Conservation (phyloP, 2,797 vertebrate species). For the Phataginus tetradactyla region DNA sequence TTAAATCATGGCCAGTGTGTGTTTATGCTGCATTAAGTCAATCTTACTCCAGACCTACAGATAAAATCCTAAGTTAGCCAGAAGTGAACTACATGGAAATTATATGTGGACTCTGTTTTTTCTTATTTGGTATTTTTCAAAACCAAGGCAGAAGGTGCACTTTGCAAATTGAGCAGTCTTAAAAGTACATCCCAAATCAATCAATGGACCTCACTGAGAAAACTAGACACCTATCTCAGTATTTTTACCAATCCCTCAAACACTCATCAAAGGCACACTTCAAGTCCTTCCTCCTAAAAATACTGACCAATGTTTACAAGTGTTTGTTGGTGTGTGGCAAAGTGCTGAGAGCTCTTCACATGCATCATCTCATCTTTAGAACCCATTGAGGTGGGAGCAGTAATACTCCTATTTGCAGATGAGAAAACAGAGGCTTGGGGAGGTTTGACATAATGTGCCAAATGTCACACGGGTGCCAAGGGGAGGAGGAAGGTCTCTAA, state of each 20-base stretch:
- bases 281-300: background rate
- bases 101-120: background rate
- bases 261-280: background rate
- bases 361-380: background rate
- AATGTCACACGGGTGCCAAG: background rate
- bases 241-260: constrained; percentile 39
- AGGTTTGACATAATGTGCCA: background rate
- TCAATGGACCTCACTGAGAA: background rate
- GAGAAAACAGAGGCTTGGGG: background rate
- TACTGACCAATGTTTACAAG: background rate
- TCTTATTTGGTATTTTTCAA: constrained; percentile 52
- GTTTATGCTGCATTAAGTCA: background rate
- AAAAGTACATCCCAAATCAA: background rate
- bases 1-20: background rate
- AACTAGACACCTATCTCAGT: background rate
- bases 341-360: constrained; percentile 2
- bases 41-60: constrained; percentile 15
- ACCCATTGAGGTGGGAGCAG: background rate
- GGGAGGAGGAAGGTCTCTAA: background rate
- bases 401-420: background rate
- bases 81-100: constrained; percentile 36
- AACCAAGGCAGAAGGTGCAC: background rate
- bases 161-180: constrained; percentile 32
- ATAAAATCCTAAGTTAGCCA: constrained; percentile 14
- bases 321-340: background rate